These are phyloP conservation scores for Anoura caudifer DNA, from an alignment of 2,113 vertebrate genomes.

Conservation along the genomic window DNA sequence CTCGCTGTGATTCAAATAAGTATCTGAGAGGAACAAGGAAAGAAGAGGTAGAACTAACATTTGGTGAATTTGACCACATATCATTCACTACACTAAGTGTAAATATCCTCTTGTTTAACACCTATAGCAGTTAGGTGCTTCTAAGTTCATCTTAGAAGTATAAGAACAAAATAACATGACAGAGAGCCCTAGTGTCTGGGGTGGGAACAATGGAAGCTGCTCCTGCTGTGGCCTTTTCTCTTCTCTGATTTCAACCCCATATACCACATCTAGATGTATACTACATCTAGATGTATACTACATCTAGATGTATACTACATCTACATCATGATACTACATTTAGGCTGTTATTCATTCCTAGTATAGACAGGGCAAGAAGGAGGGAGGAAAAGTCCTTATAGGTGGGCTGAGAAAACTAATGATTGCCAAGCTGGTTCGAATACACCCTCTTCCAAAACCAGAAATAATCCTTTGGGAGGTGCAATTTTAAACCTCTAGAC, in stretches of 20 bases:
- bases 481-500: constrained; percentile 25
- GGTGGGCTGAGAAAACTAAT: constrained; percentile 11
- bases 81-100: neutral
- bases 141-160: neutral
- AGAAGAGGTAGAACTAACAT: neutral
- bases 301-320: no score
- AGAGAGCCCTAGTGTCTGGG: neutral
- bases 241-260: neutral
- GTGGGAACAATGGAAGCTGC: neutral
- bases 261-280: no score
- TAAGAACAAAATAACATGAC: neutral
- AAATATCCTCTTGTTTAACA: neutral
- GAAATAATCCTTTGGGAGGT: neutral
- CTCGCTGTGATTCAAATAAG: neutral
- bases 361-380: neutral
- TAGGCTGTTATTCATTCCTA: neutral
- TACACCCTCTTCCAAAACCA: neutral
- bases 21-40: neutral
- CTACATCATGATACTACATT: neutral
- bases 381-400: neutral
- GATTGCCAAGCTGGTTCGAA: neutral
- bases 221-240: neutral
- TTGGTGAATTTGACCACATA: neutral
- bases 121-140: neutral
- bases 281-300: no score